These are phyloP conservation scores for Petroica traversi DNA, from an alignment of 2,113 vertebrate genomes.

Conservation along the genomic window DNA sequence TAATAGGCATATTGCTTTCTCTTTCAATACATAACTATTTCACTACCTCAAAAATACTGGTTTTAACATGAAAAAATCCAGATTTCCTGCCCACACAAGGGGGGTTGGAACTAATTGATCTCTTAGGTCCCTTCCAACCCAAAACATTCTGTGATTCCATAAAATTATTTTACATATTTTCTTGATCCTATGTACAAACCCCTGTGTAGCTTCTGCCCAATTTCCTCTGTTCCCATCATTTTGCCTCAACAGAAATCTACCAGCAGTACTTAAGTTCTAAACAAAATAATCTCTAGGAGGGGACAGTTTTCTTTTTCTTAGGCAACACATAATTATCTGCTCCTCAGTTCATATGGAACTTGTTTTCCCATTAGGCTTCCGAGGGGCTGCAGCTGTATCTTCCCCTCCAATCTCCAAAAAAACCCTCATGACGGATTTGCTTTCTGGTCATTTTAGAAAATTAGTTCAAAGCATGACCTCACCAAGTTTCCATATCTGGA, in stretches of 20 bases:
- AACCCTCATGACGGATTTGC: background rate
- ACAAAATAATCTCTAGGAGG: background rate
- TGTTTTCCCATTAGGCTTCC: background rate
- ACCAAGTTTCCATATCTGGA: background rate
- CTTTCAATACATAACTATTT: background rate
- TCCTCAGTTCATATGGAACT: background rate
- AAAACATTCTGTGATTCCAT: background rate
- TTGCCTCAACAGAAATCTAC: background rate
- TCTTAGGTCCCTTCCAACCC: background rate
- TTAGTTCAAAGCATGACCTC: background rate
- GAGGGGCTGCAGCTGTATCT: constrained; percentile 24
- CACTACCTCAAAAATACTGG: background rate
- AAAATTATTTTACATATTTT: background rate
- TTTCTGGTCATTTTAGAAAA: constrained; percentile 3
- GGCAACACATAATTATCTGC: constrained; percentile 45
- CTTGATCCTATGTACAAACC: background rate
- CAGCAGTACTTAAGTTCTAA: background rate
- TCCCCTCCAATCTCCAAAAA: background rate
- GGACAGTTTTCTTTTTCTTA: background rate
- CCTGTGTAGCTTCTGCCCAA: background rate
- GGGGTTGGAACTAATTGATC: background rate
- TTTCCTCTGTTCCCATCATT: background rate
- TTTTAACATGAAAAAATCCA: background rate
- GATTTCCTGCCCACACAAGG: background rate
- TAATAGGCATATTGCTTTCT: background rate